Conservation (phyloP, 2,113 vertebrate genomes). For the Manacus vitellinus region DNA sequence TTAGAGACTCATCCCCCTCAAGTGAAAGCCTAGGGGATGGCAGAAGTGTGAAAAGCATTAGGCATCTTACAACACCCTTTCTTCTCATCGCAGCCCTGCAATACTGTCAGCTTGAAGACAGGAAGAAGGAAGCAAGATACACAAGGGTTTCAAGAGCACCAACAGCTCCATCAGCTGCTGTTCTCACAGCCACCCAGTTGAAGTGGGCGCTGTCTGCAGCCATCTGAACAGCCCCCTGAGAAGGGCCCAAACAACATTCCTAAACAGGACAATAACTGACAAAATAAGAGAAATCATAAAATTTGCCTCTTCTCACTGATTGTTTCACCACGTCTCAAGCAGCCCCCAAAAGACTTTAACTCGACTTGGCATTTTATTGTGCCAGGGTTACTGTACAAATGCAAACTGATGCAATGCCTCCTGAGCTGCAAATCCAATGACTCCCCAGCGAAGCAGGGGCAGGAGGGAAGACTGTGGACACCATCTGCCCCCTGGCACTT, state of each 20-base stretch:
- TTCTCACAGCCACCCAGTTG: neutral
- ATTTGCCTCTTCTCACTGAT: neutral
- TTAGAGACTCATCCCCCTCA: neutral
- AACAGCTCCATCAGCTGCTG: neutral
- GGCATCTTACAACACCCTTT: neutral
- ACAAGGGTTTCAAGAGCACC: neutral
- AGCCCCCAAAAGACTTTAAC: neutral
- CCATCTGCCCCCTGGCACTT: neutral
- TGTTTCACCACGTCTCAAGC: neutral
- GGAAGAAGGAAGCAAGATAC: neutral
- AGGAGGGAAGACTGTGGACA: neutral
- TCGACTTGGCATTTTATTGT: too few relatives aligned
- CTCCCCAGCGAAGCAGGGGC: fast-evolving
- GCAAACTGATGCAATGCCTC: neutral
- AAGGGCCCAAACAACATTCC: neutral
- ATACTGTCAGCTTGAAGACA: neutral
- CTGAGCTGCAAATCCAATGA: neutral
- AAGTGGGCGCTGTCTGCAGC: neutral
- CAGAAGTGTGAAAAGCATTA: neutral
- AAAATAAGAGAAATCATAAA: neutral
- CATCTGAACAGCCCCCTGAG: neutral
- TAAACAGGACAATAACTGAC: neutral
- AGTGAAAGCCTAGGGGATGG: neutral
- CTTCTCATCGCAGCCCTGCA: neutral
- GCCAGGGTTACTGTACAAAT: neutral